These are phyloP conservation scores for Notocelia uddmanniana DNA, from an alignment of 2,888 invertebrate genomes.

Conservation along the genomic window DNA sequence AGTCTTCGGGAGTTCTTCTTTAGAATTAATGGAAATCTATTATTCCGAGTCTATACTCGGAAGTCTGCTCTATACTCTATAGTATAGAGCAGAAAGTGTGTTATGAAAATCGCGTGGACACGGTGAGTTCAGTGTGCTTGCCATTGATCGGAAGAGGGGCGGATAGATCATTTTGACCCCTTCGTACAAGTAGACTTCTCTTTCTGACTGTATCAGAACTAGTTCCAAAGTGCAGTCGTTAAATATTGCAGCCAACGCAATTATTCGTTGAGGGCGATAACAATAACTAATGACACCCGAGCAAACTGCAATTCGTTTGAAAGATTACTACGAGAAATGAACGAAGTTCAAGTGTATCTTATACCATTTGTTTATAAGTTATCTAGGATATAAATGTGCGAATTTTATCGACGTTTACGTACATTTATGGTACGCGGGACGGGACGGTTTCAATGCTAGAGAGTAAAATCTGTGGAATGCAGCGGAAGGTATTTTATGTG, in stretches of 20 bases:
- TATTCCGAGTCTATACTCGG: no score
- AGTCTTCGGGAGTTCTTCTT: no score
- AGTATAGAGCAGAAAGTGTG: no score
- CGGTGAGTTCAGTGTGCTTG: no score
- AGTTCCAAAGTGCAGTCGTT: conserved; percentile 27
- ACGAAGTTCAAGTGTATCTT: conserved; percentile 58
- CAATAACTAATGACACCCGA: conserved; percentile 60
- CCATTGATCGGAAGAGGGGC: no score
- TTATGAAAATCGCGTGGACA: no score
- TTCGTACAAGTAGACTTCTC: no score
- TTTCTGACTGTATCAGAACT: conserved; percentile 18
- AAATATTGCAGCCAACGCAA: conserved; percentile 48
- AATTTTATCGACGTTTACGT: conserved; percentile 35
- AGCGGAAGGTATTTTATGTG: neutral
- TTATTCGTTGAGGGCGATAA: conserved; percentile 59
- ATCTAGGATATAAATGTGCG: conserved; percentile 58
- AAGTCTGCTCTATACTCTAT: no score
- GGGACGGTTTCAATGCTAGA: neutral
- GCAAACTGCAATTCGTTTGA: conserved; percentile 65
- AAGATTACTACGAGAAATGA: conserved; percentile 61
- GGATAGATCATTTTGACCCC: no score
- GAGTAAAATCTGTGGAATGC: neutral
- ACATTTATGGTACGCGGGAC: neutral
- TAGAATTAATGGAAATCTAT: no score
- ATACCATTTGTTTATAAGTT: conserved; percentile 63